Base-by-base conservation (phyloP, 2,113 vertebrate species). In the Scytalopus superciliaris region DNA sequence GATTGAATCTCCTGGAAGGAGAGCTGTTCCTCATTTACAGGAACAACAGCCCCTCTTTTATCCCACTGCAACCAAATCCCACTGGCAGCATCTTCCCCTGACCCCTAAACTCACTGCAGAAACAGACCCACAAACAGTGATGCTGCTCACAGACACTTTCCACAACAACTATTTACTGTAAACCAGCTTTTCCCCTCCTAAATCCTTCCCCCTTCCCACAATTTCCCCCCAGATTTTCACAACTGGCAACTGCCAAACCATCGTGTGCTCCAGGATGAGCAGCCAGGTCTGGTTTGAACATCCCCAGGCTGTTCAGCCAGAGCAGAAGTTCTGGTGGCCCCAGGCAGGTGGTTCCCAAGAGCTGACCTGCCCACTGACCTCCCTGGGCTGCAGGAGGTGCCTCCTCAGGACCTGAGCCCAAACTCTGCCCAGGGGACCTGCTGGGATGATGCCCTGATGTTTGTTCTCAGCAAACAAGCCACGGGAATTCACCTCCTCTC, bases 191-290 rank as follows among this genome's bases (percentile, higher is more conserved):
- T 47, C 31, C 19, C 5, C 42, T 56, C 45, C 19, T 10, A 16
- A 52, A 50, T 25, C 53, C 12, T 7, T 39, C 40, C 19, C 3
- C 11, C 21, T 11, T n/a, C 50, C 64, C 31, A 12, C 4, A 22
- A n/a, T 37, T 50, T 37, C 30, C 30, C 27, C 31, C 10, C 9
- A 19, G 57, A 44, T 84, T 64, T 64, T 70, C 66, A 57, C 44
- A 57, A 14, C 55, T 17, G 33, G 33, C 28, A n/a, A 23, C 37
- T 7, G 25, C n/a, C n/a, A n/a, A n/a, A n/a, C n/a, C n/a, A n/a
- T n/a, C n/a, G n/a, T n/a, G n/a, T n/a, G n/a, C n/a, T n/a, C n/a
- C 63, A 9, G 72, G 6, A 16, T 0, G 3, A 30, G 69, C 4
- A 16, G 27, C 40, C 3, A 0, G 31, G 59, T 6, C 52, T 37